Base-by-base conservation (phyloP, 64 coral and sea anemone genomes). In the Pocillopora verrucosa region DNA sequence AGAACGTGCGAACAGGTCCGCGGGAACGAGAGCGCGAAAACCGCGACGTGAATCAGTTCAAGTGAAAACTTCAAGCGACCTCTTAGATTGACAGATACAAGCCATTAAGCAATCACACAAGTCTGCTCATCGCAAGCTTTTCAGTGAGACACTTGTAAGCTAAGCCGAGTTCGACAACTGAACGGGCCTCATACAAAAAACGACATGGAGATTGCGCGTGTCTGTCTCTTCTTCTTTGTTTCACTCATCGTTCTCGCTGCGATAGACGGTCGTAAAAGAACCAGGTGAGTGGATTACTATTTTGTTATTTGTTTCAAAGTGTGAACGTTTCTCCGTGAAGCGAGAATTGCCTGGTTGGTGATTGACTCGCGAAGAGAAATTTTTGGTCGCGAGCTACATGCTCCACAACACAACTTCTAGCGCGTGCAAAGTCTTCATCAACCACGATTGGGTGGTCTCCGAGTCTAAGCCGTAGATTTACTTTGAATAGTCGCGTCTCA, bases 81-180 rank as follows among this genome's bases (percentile, higher is more conserved):
- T 57, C 80, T 85, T 60, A 75, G 86, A 88, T 88, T 88, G 86
- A 88, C 86, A 88, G 57, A 76, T 88, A 75, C 75, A 88, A 88
- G 86, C 41, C 64, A 85, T 85, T 72, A 72, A 85, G 64, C 82
- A 19, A 85, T 85, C 82, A 85, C 82, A 70, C 82, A 65, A 85
- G 63, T 70, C 82, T 12, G 61, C 14, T n/a, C 82, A 85, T 72
- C 82, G 22, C 37, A 20, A 56, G 65, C 63, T 70, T 24, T 57
- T 60, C 86, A 77, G 34, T 41, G 22, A 51, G 75, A 78, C 56
- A 77, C 34, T 75, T 75, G 61, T 35, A 20, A 61, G 75, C 56
- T 57, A 20, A 61, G 75, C 56, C 73, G 73, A 60, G 73, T 75
- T 76, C 35, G 58, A 75, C 85, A 73, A 51, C 41, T 51, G 41